phyloP scores from a whole-genome alignment of 2,113 vertebrate species.

The Fulmarus glacialis region DNA sequence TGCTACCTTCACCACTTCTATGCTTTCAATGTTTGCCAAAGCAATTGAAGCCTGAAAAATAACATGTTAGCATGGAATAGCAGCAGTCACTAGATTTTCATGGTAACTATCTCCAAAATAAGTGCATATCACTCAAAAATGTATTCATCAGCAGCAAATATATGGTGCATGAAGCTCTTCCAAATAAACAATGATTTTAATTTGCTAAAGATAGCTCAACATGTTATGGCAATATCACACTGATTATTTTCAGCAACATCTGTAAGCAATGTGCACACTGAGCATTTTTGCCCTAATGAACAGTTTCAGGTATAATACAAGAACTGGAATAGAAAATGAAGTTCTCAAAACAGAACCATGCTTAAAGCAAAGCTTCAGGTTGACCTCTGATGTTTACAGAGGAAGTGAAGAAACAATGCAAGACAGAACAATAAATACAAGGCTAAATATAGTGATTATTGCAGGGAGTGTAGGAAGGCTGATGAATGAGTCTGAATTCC shows the following conservation, averaged over 20 bases:
- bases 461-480: not conserved
- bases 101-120: not conserved
- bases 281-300: not conserved
- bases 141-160: not conserved
- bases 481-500: not conserved
- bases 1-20: not conserved
- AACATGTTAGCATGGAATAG: not conserved
- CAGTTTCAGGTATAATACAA: not conserved
- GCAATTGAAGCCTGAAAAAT: not conserved
- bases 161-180: not conserved
- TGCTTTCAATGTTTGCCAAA: not conserved
- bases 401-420: not conserved
- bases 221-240: not conserved
- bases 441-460: not conserved
- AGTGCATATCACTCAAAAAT: not conserved
- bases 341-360: not conserved
- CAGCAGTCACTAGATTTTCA: not conserved
- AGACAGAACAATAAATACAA: not conserved
- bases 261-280: not conserved
- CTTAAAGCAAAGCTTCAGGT: not conserved
- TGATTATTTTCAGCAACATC: not conserved
- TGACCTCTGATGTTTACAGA: not conserved
- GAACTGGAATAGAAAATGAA: not conserved
- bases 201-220: constrained; percentile 25
- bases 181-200: not conserved